These are phyloP conservation scores for Griposia aprilina DNA, from an alignment of 2,888 invertebrate species.

Conservation along the genomic window DNA sequence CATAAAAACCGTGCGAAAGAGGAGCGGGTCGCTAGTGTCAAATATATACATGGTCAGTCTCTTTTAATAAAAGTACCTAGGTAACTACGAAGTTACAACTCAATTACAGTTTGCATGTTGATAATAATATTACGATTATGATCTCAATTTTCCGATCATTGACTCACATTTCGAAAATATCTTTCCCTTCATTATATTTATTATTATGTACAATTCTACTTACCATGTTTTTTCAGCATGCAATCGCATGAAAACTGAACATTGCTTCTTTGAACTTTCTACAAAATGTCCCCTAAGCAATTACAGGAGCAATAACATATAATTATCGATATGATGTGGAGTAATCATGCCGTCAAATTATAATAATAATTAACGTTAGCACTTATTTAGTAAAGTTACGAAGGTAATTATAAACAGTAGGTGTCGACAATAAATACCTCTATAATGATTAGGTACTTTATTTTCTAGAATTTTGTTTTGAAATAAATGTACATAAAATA, in stretches of 20 bases:
- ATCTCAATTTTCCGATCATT: slow-evolving; percentile 47
- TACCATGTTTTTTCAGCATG: slow-evolving; percentile 46
- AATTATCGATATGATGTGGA: slow-evolving; percentile 49
- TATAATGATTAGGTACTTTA: background rate
- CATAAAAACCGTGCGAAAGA: background rate
- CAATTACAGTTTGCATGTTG: slow-evolving; percentile 50
- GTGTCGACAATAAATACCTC: slow-evolving; percentile 1
- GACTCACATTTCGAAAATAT: slow-evolving; percentile 40
- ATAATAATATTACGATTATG: slow-evolving; percentile 34
- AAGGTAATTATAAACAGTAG: background rate
- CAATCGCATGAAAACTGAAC: slow-evolving; percentile 56
- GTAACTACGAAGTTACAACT: slow-evolving; percentile 26
- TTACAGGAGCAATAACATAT: slow-evolving; percentile 34
- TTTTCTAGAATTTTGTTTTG: background rate
- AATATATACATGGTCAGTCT: background rate
- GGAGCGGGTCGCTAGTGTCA: background rate
- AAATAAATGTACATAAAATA: background rate
- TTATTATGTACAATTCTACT: slow-evolving; percentile 38
- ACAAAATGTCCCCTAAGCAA: slow-evolving; percentile 27
- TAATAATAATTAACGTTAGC: slow-evolving; percentile 18
- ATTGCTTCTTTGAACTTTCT: slow-evolving; percentile 58
- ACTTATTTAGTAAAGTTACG: slow-evolving; percentile 12
- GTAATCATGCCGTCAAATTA: slow-evolving; percentile 25
- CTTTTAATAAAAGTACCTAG: slow-evolving; percentile 4
- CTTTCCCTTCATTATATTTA: slow-evolving; percentile 30